Conservation (phyloP, 64 coral and sea anemone species). For the Montipora foliosa region DNA sequence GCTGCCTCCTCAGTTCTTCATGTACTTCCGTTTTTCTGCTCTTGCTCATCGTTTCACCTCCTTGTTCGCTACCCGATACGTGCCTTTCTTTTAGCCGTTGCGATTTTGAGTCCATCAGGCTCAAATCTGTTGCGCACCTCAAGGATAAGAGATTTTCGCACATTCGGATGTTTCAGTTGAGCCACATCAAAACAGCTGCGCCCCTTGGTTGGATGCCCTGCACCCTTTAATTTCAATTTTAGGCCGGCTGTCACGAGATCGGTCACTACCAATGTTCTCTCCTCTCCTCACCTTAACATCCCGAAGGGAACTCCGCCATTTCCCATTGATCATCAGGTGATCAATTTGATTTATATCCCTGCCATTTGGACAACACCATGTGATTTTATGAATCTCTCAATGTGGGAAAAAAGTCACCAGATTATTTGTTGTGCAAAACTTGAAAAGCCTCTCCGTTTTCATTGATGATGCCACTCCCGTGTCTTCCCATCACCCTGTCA, state of each 20-base stretch:
- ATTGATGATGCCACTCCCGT: conserved; percentile 26
- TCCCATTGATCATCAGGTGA: conserved; percentile 6
- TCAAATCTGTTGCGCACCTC: conserved; percentile 36
- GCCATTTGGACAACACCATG: background rate
- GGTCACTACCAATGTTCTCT: conserved; percentile 14
- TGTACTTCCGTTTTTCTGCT: conserved; percentile 3
- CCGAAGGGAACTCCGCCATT: background rate
- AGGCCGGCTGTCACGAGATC: conserved; percentile 5
- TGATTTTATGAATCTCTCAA: conserved; percentile 11
- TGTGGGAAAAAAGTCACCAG: background rate
- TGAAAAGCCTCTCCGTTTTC: background rate
- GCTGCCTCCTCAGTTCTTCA: background rate
- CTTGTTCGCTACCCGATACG: background rate
- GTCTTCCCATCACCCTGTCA: conserved; percentile 4
- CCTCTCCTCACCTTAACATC: background rate
- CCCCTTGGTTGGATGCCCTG: background rate
- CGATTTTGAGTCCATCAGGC: background rate
- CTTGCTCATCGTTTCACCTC: background rate
- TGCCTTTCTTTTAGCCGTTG: background rate
- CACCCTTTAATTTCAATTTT: conserved; percentile 38
- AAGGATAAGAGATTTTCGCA: background rate
- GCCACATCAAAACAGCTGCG: background rate
- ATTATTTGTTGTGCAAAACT: conserved; percentile 13
- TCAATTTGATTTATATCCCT: conserved; percentile 9
- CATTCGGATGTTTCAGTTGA: conserved; percentile 15